Base-by-base conservation (phyloP, 2,797 vertebrate species). In the Uromys caudimaculatus region DNA sequence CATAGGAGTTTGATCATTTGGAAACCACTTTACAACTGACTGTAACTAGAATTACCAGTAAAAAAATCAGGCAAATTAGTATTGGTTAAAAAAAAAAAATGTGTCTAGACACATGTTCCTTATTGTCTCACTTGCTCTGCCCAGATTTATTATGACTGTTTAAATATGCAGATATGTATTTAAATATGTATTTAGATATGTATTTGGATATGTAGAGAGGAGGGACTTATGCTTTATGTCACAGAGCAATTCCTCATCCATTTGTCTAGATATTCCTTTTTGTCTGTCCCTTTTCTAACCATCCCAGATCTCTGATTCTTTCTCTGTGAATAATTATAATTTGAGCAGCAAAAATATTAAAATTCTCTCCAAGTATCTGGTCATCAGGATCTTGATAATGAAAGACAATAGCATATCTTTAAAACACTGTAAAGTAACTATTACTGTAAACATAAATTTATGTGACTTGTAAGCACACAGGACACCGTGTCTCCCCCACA, bases 401-500 rank as follows among this genome's bases (percentile, higher is more conserved):
- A 71, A 84, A 87, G 11, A 44, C 58, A 62, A 14, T 29, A 47
- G 41, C 24, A 32, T 76, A 7, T 83, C 87, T 75, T 81, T 41
- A 56, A 91, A 64, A 82, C 81, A 71, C 27, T 50, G 41, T 56
- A 87, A n/a, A 92, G 71, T 64, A 97, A 84, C 92, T 88, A 50
- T 87, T n/a, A 38, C 89, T 89, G 29, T 89, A 90, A 94, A 38
- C 88, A 29, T 78, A 78, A 76, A 84, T 91, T 76, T 73, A 81
- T 78, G 10, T 87, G 75, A 21, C 78, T 95, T 81, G 8, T 16
- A 69, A 13, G 75, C 73, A 73, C 11, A 13, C 24, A 69, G 17
- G 44, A 16, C 60, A 0, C 69, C 38, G 38, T 52, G 94, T 92
- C 77, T 83, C 94, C 35, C 47, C n/a, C n/a, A 38, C 47, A 73